Base-by-base conservation (phyloP, 2,888 invertebrate genomes). In the Drosophila phalerata region DNA sequence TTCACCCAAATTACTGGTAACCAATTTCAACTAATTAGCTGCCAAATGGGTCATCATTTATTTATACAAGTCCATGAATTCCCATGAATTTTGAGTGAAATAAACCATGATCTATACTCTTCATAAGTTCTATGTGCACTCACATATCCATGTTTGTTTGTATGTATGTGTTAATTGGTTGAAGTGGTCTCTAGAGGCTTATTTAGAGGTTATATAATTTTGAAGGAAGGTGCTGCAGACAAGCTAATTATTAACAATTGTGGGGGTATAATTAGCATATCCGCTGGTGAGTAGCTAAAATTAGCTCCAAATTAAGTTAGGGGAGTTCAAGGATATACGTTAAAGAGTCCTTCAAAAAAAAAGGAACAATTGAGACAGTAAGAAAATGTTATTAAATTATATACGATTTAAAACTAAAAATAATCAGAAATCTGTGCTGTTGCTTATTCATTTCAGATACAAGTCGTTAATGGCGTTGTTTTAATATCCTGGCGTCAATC, bases 401-500 rank as follows among this genome's bases (percentile, higher is more conserved):
- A 4, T 22, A 22, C 22, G 4, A 4, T 4, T 2, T 22, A 22
- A 22, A 22, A 22, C 22, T 22, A 3, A 22, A 22, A 22, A 22
- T 22, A 22, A 22, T 3, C 4, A 22, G 3, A 22, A 3, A 22
- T 4, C 4, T 22, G 3, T 22, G 6, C 6, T 28, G 6, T 0
- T 28, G 28, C 28, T 6, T 22, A 1, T 22, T 2, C 10, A 2
- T 37, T 72, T 66, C 93, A 98, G 97, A 97, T 98, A 85, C 97
- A 97, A 93, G 96, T 97, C 62, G 95, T 97, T 40, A 97, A 96
- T 91, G 97, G 97, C 45, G 97, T 97, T 45, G 94, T 98, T 58
- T 93, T 98, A 56, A 96, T 98, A 81, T 96, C 96, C 72, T 98
- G 97, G 97, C 94, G 97, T 56, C 97, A 97, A 91, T 95, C 96